A percentile compares a stretch with the other conserved stretches of the same genome.
Conservation (phyloP, 2,113 vertebrate genomes). For the Cottus gobio region DNA sequence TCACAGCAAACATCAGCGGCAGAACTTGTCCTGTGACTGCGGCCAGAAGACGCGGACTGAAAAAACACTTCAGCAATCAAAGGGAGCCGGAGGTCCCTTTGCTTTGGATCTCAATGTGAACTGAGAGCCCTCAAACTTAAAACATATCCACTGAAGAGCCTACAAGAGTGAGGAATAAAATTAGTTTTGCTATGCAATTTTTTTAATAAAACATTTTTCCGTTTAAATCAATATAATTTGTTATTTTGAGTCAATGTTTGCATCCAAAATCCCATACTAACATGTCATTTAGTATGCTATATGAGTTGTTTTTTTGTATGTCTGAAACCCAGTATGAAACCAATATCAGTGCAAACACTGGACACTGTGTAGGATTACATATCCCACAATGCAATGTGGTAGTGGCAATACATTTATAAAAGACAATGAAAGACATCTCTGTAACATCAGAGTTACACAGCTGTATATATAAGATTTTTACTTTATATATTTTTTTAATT, state of each 20-base stretch:
- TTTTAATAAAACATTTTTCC: background rate
- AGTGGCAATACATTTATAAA: too few relatives aligned
- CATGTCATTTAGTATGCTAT: background rate
- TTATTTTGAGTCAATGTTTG: background rate
- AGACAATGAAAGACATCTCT: too few relatives aligned
- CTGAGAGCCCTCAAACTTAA: background rate
- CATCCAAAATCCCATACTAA: background rate
- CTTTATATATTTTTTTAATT: background rate
- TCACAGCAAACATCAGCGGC: slow-evolving; percentile 35
- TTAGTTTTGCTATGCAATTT: too few relatives aligned
- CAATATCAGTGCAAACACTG: background rate
- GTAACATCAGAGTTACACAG: too few relatives aligned
- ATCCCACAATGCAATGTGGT: too few relatives aligned
- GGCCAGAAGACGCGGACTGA: slow-evolving; percentile 12
- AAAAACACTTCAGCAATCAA: slow-evolving; percentile 20
- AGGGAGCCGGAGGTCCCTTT: slow-evolving; percentile 21
- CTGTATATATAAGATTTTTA: too few relatives aligned
- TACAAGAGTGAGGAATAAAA: too few relatives aligned
- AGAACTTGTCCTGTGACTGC: slow-evolving; percentile 18
- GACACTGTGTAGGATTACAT: too few relatives aligned
- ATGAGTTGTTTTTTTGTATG: too few relatives aligned
- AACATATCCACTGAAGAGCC: background rate
- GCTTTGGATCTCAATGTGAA: slow-evolving; percentile 2
- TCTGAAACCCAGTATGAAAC: background rate
- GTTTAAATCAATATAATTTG: background rate